phyloP scores from a whole-genome alignment of 2,113 vertebrate genomes.

The Penelope pileata region DNA sequence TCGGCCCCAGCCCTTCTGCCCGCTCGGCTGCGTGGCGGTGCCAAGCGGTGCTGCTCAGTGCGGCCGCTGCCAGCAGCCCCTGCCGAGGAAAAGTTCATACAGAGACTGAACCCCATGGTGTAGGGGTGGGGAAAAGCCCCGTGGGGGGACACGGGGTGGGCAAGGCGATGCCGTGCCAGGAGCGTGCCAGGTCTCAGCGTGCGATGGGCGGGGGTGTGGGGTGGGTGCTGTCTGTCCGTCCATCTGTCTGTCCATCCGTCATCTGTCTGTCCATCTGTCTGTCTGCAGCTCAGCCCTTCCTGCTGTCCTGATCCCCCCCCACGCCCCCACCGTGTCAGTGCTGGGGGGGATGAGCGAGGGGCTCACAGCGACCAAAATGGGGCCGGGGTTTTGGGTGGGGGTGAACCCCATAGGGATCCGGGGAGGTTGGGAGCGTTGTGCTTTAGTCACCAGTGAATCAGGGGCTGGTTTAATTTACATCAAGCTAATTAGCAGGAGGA shows the following conservation, averaged over 20 bases:
- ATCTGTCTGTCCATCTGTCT: background rate
- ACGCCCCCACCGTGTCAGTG: background rate
- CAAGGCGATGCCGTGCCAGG: background rate
- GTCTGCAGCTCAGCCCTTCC: background rate
- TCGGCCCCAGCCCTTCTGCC: constrained; percentile 37
- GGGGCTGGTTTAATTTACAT: constrained; percentile 2
- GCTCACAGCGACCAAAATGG: accelerated
- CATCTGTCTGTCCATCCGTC: background rate
- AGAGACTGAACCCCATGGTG: too few species aligned
- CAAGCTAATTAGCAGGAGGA: constrained; percentile 35
- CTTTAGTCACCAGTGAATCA: background rate
- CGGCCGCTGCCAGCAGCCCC: too few species aligned
- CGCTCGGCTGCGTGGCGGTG: constrained; percentile 26
- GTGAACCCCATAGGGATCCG: background rate
- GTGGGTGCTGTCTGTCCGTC: accelerated
- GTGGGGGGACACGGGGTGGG: background rate
- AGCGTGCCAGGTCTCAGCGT: accelerated
- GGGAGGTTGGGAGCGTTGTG: background rate
- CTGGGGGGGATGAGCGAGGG: background rate
- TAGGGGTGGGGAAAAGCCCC: background rate
- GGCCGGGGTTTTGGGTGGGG: accelerated
- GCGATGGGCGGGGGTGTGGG: accelerated
- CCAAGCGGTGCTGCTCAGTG: constrained; percentile 54
- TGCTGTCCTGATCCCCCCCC: background rate
- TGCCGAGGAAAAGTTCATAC: background rate